These are phyloP conservation scores for Uloborus diversus DNA, from an alignment of 1,140 invertebrate species.

Conservation along the genomic window DNA sequence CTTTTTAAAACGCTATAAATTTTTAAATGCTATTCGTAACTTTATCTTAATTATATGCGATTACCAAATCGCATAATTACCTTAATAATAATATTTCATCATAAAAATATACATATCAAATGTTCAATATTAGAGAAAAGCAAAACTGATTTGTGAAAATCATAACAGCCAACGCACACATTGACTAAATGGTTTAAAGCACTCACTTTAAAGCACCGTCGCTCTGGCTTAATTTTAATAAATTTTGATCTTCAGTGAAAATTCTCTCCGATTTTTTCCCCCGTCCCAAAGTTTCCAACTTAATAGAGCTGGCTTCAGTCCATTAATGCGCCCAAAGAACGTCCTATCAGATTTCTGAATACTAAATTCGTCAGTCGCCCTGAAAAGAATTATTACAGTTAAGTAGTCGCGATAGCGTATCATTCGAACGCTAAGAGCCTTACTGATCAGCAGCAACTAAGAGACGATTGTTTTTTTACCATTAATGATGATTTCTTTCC, in stretches of 20 bases:
- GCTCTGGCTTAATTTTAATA: background rate
- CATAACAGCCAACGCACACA: background rate
- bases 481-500: constrained; percentile 36
- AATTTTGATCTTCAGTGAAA: constrained; percentile 8
- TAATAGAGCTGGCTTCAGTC: constrained; percentile 15
- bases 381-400: constrained; percentile 1
- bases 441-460: constrained; percentile 9
- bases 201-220: background rate
- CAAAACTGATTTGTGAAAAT: too few species aligned
- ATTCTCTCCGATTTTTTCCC: background rate
- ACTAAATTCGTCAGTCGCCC: background rate
- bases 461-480: constrained; percentile 6
- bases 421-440: constrained; percentile 24
- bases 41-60: too few species aligned
- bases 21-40: too few species aligned
- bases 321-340: constrained; percentile 29
- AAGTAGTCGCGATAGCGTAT: constrained; percentile 35
- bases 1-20: too few species aligned
- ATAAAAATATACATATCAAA: too few species aligned
- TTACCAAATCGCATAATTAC: too few species aligned
- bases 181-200: background rate
- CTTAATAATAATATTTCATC: too few species aligned
- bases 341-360: constrained; percentile 22
- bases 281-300: background rate
- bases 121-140: too few species aligned